Base-by-base conservation (phyloP, 2,797 vertebrate species). In the Lepus oiostolus region DNA sequence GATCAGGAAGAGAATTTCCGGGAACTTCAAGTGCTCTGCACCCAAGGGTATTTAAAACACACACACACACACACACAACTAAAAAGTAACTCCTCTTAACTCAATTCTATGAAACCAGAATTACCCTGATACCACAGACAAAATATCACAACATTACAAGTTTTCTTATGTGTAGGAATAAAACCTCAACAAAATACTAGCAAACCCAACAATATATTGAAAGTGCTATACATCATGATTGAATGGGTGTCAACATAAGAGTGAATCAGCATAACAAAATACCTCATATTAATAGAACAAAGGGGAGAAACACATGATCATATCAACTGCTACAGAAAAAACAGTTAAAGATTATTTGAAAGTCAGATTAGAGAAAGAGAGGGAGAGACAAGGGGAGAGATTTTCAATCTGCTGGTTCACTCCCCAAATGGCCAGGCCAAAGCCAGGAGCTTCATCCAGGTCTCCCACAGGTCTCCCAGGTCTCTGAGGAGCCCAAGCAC, bases 1-100 rank as follows among this genome's bases (percentile, higher is more conserved):
- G 28, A 90, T 52, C 32, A n/a, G 68, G 60, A 79, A 85, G 16
- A 68, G 71, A 85, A 77, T 68, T 82, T 91, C 83, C 17, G n/a
- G 52, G n/a, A 76, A 67, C 47, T 26, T 60, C 26, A n/a, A 22
- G 50, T 80, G 42, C 38, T 94, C 60, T 86, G 47, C 24, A 74
- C 24, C 50, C 32, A 87, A 62, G 11, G 26, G 50, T 68, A n/a
- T 38, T 38, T 38, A 21, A 67, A 94, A 72, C 58, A 62, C 38
- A 35, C 35, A 35, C 35, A 35, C 35, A 32, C 35, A 35, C 35
- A 35, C 35, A 35, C 35, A 35, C 35, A 35, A 35, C 35, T 42
- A 11, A 92, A 9, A 75, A 67, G n/a, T 24, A 90, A 79, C 14
- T 83, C 35, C 54, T 58, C 19, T 4, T 58, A 58, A 17, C 54